Conservation (phyloP, 2,888 invertebrate genomes). For the Pterobdella sp. region DNA sequence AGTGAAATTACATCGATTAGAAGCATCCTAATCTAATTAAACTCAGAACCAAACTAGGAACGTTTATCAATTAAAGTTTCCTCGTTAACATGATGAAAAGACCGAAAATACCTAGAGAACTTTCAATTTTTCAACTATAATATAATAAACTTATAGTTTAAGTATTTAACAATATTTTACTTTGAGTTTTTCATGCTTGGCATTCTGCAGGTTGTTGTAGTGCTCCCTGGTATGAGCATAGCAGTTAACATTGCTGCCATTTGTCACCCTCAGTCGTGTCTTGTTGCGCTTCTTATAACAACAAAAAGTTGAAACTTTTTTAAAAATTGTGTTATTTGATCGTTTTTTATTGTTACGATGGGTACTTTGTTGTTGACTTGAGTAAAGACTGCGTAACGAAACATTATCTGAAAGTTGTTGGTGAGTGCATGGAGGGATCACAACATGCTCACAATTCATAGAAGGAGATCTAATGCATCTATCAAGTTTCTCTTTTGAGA, state of each 20-base stretch:
- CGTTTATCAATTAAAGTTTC: no score
- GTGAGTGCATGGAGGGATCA: no score
- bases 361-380: not conserved
- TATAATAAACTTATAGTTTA: not conserved
- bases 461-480: no score
- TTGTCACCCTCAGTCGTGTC: not conserved
- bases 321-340: not conserved
- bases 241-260: not conserved
- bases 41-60: no score
- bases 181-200: not conserved
- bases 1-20: no score
- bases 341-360: not conserved
- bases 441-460: no score
- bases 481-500: no score
- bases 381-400: not conserved
- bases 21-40: no score
- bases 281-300: not conserved
- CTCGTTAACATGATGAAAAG: no score
- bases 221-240: not conserved
- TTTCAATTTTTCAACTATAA: not conserved
- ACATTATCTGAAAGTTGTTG: not conserved
- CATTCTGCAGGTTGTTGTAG: not conserved
- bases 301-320: not conserved
- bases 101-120: no score
- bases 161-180: not conserved